phyloP scores from a whole-genome alignment of 1,140 invertebrate genomes.

The Limonius californicus region DNA sequence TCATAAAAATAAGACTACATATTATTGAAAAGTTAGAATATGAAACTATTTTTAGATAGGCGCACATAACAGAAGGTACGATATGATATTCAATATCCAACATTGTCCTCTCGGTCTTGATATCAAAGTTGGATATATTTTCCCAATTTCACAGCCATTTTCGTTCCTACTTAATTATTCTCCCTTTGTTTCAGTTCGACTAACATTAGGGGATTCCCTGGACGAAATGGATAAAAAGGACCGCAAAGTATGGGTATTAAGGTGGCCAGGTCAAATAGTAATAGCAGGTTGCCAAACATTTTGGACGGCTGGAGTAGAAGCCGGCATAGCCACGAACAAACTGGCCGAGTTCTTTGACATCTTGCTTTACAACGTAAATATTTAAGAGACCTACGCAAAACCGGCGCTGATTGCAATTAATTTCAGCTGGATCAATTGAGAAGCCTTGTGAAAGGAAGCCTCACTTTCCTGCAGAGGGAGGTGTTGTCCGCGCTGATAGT shows the following conservation, averaged over 20 bases:
- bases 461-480: constrained; percentile 64
- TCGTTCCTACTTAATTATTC: too few species aligned
- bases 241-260: constrained; percentile 64
- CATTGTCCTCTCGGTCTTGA: too few species aligned
- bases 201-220: constrained; percentile 54
- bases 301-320: constrained; percentile 61
- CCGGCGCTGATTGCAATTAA: constrained; percentile 62
- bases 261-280: constrained; percentile 74
- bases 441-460: constrained; percentile 59
- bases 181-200: constrained; percentile 50
- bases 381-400: constrained; percentile 56
- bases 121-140: too few species aligned
- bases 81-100: too few species aligned
- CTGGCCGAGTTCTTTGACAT: constrained; percentile 49
- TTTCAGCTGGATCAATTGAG: constrained; percentile 62
- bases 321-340: constrained; percentile 49
- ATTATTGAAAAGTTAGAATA: too few species aligned
- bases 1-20: too few species aligned
- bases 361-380: constrained; percentile 49
- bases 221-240: constrained; percentile 46
- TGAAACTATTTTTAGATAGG: too few species aligned
- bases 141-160: too few species aligned
- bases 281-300: constrained; percentile 62
- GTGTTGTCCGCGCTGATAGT: constrained; percentile 65
- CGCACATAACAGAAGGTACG: too few species aligned